Conservation (phyloP, 2,797 vertebrate species). For the Myotis findleyi region DNA sequence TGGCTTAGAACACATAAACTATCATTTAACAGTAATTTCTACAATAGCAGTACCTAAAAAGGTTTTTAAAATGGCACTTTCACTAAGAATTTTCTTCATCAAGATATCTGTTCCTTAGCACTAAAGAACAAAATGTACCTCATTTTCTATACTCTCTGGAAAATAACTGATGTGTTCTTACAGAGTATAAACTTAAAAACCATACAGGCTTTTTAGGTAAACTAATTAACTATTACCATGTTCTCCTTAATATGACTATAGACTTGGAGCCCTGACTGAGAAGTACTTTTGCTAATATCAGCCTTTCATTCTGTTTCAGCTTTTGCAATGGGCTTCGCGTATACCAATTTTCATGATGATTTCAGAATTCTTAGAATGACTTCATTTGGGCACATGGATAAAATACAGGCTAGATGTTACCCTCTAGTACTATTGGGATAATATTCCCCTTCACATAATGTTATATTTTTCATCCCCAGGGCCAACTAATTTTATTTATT, state of each 20-base stretch:
- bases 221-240: background rate
- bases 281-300: background rate
- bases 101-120: slow-evolving; percentile 27
- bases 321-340: background rate
- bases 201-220: background rate
- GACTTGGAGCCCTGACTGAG: background rate
- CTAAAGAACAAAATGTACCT: background rate
- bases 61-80: slow-evolving; percentile 48
- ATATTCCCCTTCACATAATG: background rate
- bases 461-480: slow-evolving; percentile 10
- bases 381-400: slow-evolving; percentile 4
- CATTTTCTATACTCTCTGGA: background rate
- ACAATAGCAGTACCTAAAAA: slow-evolving; percentile 13
- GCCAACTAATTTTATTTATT: slow-evolving; percentile 53
- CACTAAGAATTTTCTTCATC: background rate
- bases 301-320: background rate
- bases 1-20: slow-evolving; percentile 54
- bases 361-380: slow-evolving; percentile 23
- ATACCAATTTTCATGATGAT: background rate
- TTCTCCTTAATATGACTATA: background rate
- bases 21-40: slow-evolving; percentile 49
- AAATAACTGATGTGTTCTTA: background rate
- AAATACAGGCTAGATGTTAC: slow-evolving; percentile 39
- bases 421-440: slow-evolving; percentile 3
- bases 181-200: slow-evolving; percentile 20